These are phyloP conservation scores for Protobothrops mucrosquamatus DNA, from an alignment of 2,113 vertebrate genomes.

Conservation along the genomic window DNA sequence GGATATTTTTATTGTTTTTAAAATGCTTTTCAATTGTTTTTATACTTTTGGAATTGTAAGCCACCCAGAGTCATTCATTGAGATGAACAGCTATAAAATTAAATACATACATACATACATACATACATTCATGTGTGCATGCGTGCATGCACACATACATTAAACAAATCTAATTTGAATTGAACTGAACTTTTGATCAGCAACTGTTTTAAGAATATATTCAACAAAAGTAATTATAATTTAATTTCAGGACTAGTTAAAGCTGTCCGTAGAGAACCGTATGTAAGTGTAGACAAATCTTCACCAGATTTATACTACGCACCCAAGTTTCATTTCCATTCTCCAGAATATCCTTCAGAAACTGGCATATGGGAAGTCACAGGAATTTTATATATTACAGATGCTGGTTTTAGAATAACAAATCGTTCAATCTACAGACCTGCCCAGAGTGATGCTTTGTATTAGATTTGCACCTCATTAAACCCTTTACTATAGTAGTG, in stretches of 20 bases:
- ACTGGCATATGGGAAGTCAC: constrained; percentile 2
- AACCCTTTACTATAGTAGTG: constrained; percentile 50
- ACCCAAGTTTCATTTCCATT: background rate
- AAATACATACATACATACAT: background rate
- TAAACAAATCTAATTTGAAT: background rate
- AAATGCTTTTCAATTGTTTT: background rate
- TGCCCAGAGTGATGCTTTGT: constrained; percentile 39
- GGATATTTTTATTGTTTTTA: background rate
- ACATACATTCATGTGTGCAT: too few relatives aligned
- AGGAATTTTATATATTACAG: constrained; percentile 44
- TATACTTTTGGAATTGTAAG: background rate
- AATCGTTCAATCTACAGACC: constrained; percentile 62
- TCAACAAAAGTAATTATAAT: background rate
- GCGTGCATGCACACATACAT: too few relatives aligned
- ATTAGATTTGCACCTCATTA: constrained; percentile 47
- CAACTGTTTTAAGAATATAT: background rate
- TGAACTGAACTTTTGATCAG: background rate
- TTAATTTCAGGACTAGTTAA: constrained; percentile 10
- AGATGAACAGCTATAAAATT: background rate
- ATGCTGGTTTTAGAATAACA: constrained; percentile 54
- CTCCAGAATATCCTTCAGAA: constrained; percentile 1
- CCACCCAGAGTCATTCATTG: background rate
- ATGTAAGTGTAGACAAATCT: background rate
- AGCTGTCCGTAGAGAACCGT: background rate
- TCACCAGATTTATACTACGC: background rate